phyloP scores from a whole-genome alignment of 1,140 invertebrate species.

The Drosophila sechellia region DNA sequence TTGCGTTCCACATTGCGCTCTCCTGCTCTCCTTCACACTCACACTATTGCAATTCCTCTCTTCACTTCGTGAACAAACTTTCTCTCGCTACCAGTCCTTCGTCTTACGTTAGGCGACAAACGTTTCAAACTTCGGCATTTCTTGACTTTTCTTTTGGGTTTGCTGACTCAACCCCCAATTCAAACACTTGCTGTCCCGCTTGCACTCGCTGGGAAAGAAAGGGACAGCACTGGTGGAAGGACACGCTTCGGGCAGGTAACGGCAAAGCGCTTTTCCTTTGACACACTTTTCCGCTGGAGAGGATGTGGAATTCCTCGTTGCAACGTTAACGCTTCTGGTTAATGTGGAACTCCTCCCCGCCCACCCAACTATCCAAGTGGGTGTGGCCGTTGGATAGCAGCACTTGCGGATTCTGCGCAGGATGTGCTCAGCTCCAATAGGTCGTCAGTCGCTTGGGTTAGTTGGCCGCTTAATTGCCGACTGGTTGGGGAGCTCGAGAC shows the following conservation, averaged over 20 bases:
- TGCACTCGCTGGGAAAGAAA: slow-evolving; percentile 17
- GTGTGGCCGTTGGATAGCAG: slow-evolving; percentile 47
- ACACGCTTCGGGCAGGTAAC: slow-evolving; percentile 64
- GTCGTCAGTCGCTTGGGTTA: slow-evolving; percentile 47
- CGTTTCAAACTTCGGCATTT: slow-evolving; percentile 47
- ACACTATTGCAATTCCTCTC: slow-evolving; percentile 3
- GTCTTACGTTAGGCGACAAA: slow-evolving; percentile 53
- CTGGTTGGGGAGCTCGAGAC: slow-evolving; percentile 44
- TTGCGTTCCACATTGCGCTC: slow-evolving; percentile 60
- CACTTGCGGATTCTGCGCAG: slow-evolving; percentile 69
- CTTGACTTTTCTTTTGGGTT: slow-evolving; percentile 39
- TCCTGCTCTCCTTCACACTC: slow-evolving; percentile 17
- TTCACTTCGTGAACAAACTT: slow-evolving; percentile 31
- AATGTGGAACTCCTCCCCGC: slow-evolving; percentile 41
- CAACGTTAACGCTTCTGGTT: slow-evolving; percentile 70
- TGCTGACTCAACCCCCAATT: slow-evolving; percentile 62
- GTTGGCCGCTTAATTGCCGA: slow-evolving; percentile 68
- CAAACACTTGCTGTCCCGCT: slow-evolving; percentile 48
- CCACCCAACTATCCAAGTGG: slow-evolving; percentile 31
- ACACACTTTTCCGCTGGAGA: slow-evolving; percentile 60
- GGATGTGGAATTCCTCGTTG: slow-evolving; percentile 18
- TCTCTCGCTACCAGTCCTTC: slow-evolving; percentile 34
- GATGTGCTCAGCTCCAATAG: slow-evolving; percentile 70
- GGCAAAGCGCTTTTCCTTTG: slow-evolving; percentile 45
- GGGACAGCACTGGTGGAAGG: slow-evolving; percentile 41